These are phyloP conservation scores for Agraylea sexmaculata DNA, from an alignment of 1,140 invertebrate genomes.

Conservation along the genomic window DNA sequence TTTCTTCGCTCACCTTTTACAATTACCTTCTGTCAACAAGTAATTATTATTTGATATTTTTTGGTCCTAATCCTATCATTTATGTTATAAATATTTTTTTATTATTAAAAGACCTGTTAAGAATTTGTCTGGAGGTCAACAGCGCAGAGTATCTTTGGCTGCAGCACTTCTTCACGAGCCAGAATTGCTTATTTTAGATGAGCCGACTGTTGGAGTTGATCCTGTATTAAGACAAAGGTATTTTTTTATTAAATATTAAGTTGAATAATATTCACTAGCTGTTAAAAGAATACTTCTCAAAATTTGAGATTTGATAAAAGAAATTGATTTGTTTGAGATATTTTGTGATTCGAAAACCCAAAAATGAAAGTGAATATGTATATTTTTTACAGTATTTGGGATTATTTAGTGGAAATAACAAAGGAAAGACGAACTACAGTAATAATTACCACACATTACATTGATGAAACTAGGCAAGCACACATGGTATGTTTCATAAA, in stretches of 20 bases:
- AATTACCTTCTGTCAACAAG: constrained; percentile 52
- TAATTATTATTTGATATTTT: constrained; percentile 17
- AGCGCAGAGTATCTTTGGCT: constrained; percentile 77
- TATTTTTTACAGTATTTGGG: constrained; percentile 69
- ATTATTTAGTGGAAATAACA: constrained; percentile 82
- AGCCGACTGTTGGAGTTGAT: constrained; percentile 92
- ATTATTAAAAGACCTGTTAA: constrained; percentile 52
- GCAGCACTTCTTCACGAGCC: constrained; percentile 80
- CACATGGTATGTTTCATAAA: constrained; percentile 47
- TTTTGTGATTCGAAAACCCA: background rate
- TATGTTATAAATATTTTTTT: constrained; percentile 4
- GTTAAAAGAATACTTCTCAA: background rate
- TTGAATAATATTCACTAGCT: constrained; percentile 2
- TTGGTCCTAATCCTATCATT: background rate
- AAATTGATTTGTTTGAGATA: constrained; percentile 2
- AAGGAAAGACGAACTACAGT: constrained; percentile 80
- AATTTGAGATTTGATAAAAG: background rate
- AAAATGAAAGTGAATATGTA: constrained; percentile 4
- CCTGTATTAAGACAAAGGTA: constrained; percentile 81
- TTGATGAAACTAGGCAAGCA: constrained; percentile 91
- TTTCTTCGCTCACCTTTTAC: constrained; percentile 68
- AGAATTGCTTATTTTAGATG: constrained; percentile 83
- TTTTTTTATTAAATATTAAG: constrained; percentile 8
- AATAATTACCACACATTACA: constrained; percentile 96
- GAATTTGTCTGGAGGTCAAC: constrained; percentile 83